These are phyloP conservation scores for Drosophila santomea DNA, from an alignment of 1,140 invertebrate genomes.

Conservation along the genomic window DNA sequence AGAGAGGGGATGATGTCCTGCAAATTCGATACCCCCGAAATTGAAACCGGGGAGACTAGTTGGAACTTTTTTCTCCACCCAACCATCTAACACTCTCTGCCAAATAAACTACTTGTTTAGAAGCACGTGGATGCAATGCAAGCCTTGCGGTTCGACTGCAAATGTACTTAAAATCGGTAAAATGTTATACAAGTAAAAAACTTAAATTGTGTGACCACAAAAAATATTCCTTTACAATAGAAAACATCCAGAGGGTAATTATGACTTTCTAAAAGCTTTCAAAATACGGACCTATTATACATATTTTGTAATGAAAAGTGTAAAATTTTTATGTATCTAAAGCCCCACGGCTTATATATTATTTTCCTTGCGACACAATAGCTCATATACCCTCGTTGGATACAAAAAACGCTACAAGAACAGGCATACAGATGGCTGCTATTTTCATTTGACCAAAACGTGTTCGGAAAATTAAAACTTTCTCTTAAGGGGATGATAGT, in stretches of 20 bases:
- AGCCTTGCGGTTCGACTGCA: background rate
- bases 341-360: too few relatives aligned
- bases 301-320: too few relatives aligned
- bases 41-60: slow-evolving; percentile 18
- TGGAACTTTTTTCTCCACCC: slow-evolving; percentile 33
- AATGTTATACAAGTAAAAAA: background rate
- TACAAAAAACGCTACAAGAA: slow-evolving; percentile 14
- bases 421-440: slow-evolving; percentile 51
- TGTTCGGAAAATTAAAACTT: slow-evolving; percentile 80
- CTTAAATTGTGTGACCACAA: too few relatives aligned
- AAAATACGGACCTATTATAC: background rate
- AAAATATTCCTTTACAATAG: too few relatives aligned
- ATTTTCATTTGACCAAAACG: slow-evolving; percentile 77
- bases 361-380: too few relatives aligned
- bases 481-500: slow-evolving; percentile 5
- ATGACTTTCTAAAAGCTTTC: too few relatives aligned
- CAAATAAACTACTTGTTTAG: slow-evolving; percentile 2
- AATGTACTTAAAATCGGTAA: background rate
- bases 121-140: background rate
- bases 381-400: background rate
- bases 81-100: slow-evolving; percentile 1
- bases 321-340: too few relatives aligned
- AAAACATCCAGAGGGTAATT: background rate
- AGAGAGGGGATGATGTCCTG: slow-evolving; percentile 28
- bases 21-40: slow-evolving; percentile 55